Conservation (phyloP, 2,888 invertebrate genomes). For the Linyphia triangularis region DNA sequence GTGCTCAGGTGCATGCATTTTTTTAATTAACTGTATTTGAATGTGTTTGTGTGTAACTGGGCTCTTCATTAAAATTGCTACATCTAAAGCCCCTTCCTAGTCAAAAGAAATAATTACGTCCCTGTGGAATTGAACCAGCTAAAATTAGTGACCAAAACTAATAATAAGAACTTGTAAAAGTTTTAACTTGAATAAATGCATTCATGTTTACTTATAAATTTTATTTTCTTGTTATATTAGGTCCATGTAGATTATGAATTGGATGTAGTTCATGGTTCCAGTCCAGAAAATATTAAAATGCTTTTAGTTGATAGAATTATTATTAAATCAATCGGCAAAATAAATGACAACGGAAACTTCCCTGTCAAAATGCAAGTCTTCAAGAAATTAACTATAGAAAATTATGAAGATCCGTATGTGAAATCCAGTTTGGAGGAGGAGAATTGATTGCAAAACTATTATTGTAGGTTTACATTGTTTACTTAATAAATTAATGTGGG, state of each 20-base stretch:
- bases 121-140: no score
- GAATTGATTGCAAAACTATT: no score
- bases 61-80: no score
- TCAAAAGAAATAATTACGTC: no score
- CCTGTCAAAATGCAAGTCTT: constrained; percentile 84
- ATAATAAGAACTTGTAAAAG: no score
- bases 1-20: no score
- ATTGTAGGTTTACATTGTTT: no score
- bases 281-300: constrained; percentile 85
- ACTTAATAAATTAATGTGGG: no score
- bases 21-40: no score
- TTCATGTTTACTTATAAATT: not conserved
- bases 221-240: constrained; percentile 81
- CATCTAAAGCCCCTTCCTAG: no score
- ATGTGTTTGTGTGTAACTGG: no score
- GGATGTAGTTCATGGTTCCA: constrained; percentile 86
- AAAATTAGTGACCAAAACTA: no score
- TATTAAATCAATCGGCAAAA: constrained; percentile 81
- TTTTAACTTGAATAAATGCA: not conserved
- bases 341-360: constrained; percentile 83
- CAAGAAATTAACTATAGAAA: constrained; percentile 87
- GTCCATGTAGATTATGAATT: constrained; percentile 87
- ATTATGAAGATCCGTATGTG: constrained; percentile 84
- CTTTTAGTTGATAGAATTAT: constrained; percentile 86
- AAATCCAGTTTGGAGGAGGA: not conserved